A percentile compares a stretch with the other conserved stretches of the same genome.
These are phyloP conservation scores for Allygus modestus DNA, from an alignment of 2,888 invertebrate genomes.

Conservation along the genomic window DNA sequence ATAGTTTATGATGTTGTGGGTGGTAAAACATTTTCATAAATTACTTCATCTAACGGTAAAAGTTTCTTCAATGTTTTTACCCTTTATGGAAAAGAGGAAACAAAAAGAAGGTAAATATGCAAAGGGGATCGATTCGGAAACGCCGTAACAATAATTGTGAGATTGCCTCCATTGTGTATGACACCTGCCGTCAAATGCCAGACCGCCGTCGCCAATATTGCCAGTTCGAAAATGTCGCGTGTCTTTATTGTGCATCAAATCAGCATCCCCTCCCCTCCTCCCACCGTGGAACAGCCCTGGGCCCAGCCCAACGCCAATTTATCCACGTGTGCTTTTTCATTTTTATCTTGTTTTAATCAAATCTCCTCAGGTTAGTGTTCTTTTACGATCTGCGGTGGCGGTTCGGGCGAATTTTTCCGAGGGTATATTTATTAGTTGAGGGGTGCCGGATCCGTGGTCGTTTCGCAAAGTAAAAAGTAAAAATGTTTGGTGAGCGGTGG, in stretches of 20 bases:
- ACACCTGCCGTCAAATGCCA: conserved; percentile 18
- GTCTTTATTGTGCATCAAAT: conserved; percentile 16
- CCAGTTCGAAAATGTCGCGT: conserved; percentile 19
- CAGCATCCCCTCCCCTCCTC: not conserved
- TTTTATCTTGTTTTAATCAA: conserved; percentile 35
- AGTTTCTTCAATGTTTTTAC: too few relatives aligned
- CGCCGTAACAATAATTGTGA: not conserved
- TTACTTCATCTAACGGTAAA: too few relatives aligned
- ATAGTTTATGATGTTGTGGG: too few relatives aligned
- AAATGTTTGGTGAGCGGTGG: too few relatives aligned
- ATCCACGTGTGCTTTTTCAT: not conserved
- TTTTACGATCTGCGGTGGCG: not conserved
- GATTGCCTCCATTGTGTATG: conserved; percentile 10
- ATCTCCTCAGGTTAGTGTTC: not conserved
- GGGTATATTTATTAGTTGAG: not conserved
- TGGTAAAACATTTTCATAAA: too few relatives aligned
- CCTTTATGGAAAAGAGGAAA: too few relatives aligned
- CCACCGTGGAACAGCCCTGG: too few relatives aligned
- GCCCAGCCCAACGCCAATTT: not conserved
- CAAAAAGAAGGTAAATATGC: not conserved
- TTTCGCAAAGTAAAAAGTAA: too few relatives aligned
- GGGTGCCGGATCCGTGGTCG: not conserved
- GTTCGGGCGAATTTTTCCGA: not conserved
- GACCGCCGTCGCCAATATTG: conserved; percentile 19
- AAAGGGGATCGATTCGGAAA: not conserved